Percentiles rank a stretch among this genome's conserved stretches.
These are phyloP conservation scores for Cyanistes caeruleus DNA, from an alignment of 2,113 vertebrate species.

Conservation along the genomic window DNA sequence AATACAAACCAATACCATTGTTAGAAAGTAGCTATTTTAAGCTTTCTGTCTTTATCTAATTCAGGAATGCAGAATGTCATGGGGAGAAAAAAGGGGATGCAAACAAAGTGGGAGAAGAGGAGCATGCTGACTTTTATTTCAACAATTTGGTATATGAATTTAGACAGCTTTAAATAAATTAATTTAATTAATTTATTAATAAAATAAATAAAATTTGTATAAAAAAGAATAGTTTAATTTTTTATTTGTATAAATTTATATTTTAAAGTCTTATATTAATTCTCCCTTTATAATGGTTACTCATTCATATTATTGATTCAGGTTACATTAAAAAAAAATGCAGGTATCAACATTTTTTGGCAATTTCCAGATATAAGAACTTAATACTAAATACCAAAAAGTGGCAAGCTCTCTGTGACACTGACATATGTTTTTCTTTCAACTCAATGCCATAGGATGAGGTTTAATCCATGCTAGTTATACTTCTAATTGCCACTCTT, in stretches of 20 bases:
- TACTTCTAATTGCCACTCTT: neutral
- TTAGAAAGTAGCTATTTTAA: neutral
- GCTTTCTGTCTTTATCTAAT: neutral
- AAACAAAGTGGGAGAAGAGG: neutral
- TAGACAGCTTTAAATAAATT: no score
- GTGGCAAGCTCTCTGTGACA: neutral
- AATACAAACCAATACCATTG: neutral
- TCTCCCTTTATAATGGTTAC: neutral
- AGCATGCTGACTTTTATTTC: neutral
- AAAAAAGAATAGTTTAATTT: neutral
- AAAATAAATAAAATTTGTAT: neutral
- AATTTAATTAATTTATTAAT: no score
- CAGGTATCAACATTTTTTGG: neutral
- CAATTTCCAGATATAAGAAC: neutral
- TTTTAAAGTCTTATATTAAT: neutral
- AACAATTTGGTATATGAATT: neutral
- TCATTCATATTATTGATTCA: neutral
- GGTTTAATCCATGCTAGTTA: neutral
- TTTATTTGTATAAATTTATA: neutral
- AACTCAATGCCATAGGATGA: neutral
- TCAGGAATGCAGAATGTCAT: neutral
- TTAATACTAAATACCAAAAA: neutral
- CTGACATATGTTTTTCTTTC: neutral
- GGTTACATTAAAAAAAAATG: neutral
- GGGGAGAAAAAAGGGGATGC: fast-evolving